Base-by-base conservation (phyloP, 64 coral and sea anemone species). In the Trachythela sp. region DNA sequence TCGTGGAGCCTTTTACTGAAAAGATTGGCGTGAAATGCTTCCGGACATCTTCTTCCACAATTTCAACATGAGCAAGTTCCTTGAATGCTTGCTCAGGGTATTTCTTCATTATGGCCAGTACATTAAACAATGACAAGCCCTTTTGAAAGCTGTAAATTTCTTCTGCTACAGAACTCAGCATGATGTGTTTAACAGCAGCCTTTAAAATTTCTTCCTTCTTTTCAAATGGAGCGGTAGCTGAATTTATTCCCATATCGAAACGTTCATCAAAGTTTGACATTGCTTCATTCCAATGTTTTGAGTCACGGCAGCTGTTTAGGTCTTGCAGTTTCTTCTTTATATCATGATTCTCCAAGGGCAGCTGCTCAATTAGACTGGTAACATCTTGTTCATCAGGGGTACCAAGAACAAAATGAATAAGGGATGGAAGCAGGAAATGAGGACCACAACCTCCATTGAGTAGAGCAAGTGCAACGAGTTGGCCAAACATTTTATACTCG, bases 391-490 rank as follows among this genome's bases (percentile, higher is more conserved):
- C 56, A 64, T 64, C 56, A 26, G 56, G 56, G 56, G 56, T 64
- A 64, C 56, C 56, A 64, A 64, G 56, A 26, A 64, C 56, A 64
- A 64, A 64, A 64, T 64, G 56, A 64, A 64, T 64, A 20, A 64
- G 56, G 26, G 17, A 64, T 64, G 56, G 56, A n/a, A 64, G 56
- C 1, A 64, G 20, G 24, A 64, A 64, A 64, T 64, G 56, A 64
- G 56, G 56, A 64, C 56, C 56, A 64, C 17, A 20, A 18, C 13
- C 20, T 27, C 56, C 56, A 64, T 64, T 64, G 56, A 64, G 56
- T 64, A 64, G 24, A 24, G 75, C 75, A 15, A 80, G 75, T 34
- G 75, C 75, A 38, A 39, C 30, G 20, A 80, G 75, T 22, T 80
- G 75, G 13, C 75, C 75, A 80, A 80, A 39, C 31, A 80, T 35